Evolutionary conservation across 2,888 invertebrate genomes (phyloP), one percentile per base, ranked within the genome.

Genomic region (Nemoura dubitans): DNA sequence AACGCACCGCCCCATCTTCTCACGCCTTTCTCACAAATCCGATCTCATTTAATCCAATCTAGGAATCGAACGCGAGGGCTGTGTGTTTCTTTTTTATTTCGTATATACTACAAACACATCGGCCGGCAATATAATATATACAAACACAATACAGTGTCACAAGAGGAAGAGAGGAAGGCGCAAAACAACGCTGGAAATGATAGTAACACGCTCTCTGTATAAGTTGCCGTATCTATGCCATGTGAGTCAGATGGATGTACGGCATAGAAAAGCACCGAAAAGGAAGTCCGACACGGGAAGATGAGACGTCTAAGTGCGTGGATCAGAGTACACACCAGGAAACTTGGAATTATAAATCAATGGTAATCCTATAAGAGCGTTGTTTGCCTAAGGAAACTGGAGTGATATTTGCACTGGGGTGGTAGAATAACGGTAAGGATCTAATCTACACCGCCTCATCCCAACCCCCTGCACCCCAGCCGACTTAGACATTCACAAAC

Each of bases 21-120:
- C 82, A 1, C 86, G 82, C 86, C 27, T 59, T 26, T 59, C 82
- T 81, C 59, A 28, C 86, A 86, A 86, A 86, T 86, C 86, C 86
- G 82, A 86, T 86, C 86, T 86, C 81, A 86, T 86, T 86, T 86
- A 86, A 86, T 86, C 86, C 86, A 86, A 86, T 86, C 86, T 86
- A 81, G 76, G 59, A 82, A 86, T 84, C 84, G 84, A 84, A 84
- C 76, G 84, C 59, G 84, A 76, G 84, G 6, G 36, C n/a, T 30
- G 36, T 84, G 29, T 76, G 59, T 76, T n/a, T 76, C 29, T 76
- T 59, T 27, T 27, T 59, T 81, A 28, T 27, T 30, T 81, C n/a
- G 6, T 36, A 36, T 36, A 36, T 10, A n/a, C n/a, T n/a, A n/a
- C n/a, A n/a, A 25, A 27, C 29, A 30, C 30, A 28, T 16, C n/a